These are phyloP conservation scores for Melozone crissalis DNA, from an alignment of 2,113 vertebrate species.

Conservation along the genomic window DNA sequence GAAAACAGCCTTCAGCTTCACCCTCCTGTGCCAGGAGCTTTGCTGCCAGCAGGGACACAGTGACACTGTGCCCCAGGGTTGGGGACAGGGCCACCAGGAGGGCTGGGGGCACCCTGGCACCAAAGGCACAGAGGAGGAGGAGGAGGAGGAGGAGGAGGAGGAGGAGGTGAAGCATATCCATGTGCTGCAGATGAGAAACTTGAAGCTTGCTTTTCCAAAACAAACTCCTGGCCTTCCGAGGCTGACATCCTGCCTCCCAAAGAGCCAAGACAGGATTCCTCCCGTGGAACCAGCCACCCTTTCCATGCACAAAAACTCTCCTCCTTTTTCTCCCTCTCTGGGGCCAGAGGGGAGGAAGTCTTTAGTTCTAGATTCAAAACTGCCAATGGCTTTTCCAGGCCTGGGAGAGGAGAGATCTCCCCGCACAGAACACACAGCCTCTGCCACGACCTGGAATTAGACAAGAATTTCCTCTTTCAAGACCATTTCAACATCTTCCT, in stretches of 20 bases:
- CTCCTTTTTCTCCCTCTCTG: background rate
- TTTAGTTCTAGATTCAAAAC: background rate
- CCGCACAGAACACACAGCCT: background rate
- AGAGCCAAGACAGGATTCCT: background rate
- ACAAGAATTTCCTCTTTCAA: background rate
- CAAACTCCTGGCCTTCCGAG: background rate
- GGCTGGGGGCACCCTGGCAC: background rate
- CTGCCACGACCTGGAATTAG: background rate
- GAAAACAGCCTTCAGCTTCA: background rate
- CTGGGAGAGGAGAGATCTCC: background rate
- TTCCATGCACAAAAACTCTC: background rate
- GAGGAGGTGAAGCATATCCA: background rate
- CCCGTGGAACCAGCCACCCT: background rate
- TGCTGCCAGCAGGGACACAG: background rate
- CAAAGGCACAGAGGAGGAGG: background rate
- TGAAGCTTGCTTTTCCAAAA: background rate
- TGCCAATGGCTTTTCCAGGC: slow-evolving; percentile 41
- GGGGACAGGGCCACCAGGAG: background rate
- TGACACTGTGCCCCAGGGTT: fast-evolving
- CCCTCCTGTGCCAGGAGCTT: background rate
- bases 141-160: background rate
- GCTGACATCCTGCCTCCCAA: background rate
- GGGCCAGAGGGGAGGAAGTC: background rate
- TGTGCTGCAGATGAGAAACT: background rate
- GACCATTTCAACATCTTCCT: background rate